Conservation (phyloP, 2,888 invertebrate genomes). For the Drosophila colorata region DNA sequence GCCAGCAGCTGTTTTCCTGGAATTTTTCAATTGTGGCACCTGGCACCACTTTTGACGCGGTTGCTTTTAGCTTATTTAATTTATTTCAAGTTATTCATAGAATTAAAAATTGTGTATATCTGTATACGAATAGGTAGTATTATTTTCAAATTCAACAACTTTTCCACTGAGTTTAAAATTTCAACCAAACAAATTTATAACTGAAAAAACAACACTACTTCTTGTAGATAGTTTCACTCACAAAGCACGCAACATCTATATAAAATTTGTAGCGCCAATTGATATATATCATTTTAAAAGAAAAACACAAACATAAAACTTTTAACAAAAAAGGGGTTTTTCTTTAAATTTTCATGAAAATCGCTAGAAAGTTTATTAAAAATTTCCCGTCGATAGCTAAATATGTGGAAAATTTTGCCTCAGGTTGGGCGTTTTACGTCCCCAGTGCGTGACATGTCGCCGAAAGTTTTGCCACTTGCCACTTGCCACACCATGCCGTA, state of each 20-base stretch:
- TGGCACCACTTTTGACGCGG: not conserved
- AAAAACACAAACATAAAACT: not conserved
- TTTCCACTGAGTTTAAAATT: too few species aligned
- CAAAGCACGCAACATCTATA: too few species aligned
- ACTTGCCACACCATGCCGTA: constrained; percentile 18
- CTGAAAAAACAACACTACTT: too few species aligned
- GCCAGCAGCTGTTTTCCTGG: constrained; percentile 26
- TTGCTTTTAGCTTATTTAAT: not conserved
- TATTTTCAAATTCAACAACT: too few species aligned
- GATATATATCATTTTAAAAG: not conserved
- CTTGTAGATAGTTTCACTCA: too few species aligned
- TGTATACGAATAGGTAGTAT: too few species aligned
- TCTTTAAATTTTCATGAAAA: not conserved
- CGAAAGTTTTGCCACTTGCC: constrained; percentile 49
- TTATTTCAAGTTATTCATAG: not conserved
- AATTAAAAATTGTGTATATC: not conserved
- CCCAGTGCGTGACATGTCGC: constrained; percentile 54
- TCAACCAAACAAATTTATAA: too few species aligned
- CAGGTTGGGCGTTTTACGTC: constrained; percentile 32
- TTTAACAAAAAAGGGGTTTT: not conserved
- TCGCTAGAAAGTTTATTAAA: constrained; percentile 13
- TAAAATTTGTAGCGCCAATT: constrained; percentile 6
- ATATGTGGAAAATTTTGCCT: constrained; percentile 46
- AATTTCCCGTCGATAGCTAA: constrained; percentile 26
- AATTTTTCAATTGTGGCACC: constrained; percentile 12